phyloP scores from a whole-genome alignment of 2,888 invertebrate genomes.

The Lissonota sp. region DNA sequence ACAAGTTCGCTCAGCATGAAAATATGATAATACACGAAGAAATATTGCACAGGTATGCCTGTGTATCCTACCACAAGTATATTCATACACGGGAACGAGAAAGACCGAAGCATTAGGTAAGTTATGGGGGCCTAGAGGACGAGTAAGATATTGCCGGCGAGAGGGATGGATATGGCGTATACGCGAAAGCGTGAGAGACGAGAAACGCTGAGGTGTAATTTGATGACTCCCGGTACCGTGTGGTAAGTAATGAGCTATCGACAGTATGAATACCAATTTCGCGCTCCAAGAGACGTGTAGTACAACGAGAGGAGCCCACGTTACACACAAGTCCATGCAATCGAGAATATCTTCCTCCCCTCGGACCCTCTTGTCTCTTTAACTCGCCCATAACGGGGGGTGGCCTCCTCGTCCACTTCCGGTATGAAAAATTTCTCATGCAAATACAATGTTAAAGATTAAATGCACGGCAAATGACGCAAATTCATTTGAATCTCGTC shows the following conservation, averaged over 20 bases:
- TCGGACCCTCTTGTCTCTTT: too few relatives aligned
- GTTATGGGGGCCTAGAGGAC: constrained; percentile 23
- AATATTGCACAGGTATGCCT: background rate
- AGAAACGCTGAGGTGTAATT: constrained; percentile 76
- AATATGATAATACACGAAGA: constrained; percentile 16
- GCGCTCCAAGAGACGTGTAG: constrained; percentile 41
- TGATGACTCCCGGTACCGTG: constrained; percentile 67
- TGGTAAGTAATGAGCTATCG: constrained; percentile 79
- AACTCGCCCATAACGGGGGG: background rate
- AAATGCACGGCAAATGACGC: background rate
- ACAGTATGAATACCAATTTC: constrained; percentile 77
- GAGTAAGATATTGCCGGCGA: constrained; percentile 21
- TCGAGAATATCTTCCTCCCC: too few relatives aligned
- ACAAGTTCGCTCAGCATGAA: constrained; percentile 34
- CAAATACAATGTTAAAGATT: constrained; percentile 20
- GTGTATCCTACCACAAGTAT: background rate
- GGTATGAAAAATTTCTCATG: constrained; percentile 34
- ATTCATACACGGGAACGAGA: constrained; percentile 24
- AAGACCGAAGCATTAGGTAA: constrained; percentile 29
- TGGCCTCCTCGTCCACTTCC: constrained; percentile 27
- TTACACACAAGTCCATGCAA: too few relatives aligned
- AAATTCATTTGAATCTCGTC: background rate
- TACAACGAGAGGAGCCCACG: background rate
- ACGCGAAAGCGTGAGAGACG: constrained; percentile 77
- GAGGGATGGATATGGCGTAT: constrained; percentile 34